phyloP scores from a whole-genome alignment of 2,113 vertebrate species.

The Trichomycterus rosablanca region DNA sequence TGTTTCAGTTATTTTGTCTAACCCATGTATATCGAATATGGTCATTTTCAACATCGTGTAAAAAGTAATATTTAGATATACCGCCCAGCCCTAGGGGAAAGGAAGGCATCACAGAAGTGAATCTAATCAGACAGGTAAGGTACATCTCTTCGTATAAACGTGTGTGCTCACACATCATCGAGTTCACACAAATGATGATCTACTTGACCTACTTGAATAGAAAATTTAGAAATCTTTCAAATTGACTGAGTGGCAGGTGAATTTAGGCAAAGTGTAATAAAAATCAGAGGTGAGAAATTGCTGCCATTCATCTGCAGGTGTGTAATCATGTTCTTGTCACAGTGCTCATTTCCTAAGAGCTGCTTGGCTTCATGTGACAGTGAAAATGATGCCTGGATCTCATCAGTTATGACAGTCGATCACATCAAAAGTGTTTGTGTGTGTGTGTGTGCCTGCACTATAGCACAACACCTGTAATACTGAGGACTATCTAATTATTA shows the following conservation, averaged over 20 bases:
- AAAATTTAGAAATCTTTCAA: constrained; percentile 9
- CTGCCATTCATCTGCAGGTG: constrained; percentile 42
- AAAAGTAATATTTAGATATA: too few species aligned
- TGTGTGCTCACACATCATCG: background rate
- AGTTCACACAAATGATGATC: constrained; percentile 20
- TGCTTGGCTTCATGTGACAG: constrained; percentile 21
- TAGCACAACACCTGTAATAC: background rate
- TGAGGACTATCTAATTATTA: too few species aligned
- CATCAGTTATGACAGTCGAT: constrained; percentile 31
- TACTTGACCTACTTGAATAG: constrained; percentile 28
- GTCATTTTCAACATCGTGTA: too few species aligned
- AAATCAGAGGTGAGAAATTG: constrained; percentile 31
- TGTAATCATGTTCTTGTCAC: constrained; percentile 40
- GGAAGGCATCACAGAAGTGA: constrained; percentile 24
- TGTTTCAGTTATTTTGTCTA: too few species aligned
- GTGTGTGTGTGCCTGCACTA: background rate
- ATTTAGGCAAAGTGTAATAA: constrained; percentile 22
- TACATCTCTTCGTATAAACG: too few species aligned
- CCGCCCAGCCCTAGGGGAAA: constrained; percentile 1
- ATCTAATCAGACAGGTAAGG: too few species aligned
- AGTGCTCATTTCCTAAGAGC: constrained; percentile 35
- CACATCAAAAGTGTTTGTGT: constrained; percentile 13
- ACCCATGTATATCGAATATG: too few species aligned
- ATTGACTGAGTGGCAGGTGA: constrained; percentile 37
- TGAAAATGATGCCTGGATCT: constrained; percentile 33